A percentile compares a stretch with the other conserved stretches of the same genome.
phyloP scores from a whole-genome alignment of 2,888 invertebrate species.

The Anticlea derivata region DNA sequence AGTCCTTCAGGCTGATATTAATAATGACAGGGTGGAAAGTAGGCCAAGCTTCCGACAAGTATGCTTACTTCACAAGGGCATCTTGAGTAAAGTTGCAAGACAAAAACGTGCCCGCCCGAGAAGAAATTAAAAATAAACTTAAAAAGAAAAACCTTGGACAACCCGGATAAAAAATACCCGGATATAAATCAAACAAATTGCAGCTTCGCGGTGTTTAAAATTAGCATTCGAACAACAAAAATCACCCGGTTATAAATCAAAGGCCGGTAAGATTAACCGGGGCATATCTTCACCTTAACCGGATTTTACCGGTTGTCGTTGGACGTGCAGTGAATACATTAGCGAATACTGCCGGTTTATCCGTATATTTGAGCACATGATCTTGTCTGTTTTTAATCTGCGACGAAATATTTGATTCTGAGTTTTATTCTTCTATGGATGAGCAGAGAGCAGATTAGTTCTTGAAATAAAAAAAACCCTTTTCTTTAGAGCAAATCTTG shows the following conservation, averaged over 20 bases:
- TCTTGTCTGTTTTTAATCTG: slow-evolving; percentile 47
- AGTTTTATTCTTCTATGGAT: no score
- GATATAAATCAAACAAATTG: slow-evolving; percentile 18
- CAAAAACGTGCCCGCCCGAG: slow-evolving; percentile 14
- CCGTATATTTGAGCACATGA: slow-evolving; percentile 61
- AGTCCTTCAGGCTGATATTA: slow-evolving; percentile 20
- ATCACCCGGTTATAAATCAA: slow-evolving; percentile 67
- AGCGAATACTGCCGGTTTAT: slow-evolving; percentile 57
- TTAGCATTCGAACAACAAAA: slow-evolving; percentile 39
- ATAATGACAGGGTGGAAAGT: slow-evolving; percentile 30
- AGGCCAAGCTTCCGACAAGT: slow-evolving; percentile 35
- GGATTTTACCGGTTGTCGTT: slow-evolving; percentile 73
- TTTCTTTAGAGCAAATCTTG: no score
- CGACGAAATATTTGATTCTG: slow-evolving; percentile 25
- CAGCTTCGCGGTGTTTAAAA: slow-evolving; percentile 20
- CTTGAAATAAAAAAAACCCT: no score
- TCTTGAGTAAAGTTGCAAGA: slow-evolving; percentile 23
- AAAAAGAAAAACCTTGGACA: neutral
- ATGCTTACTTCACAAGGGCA: slow-evolving; percentile 34
- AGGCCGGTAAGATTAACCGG: slow-evolving; percentile 70
- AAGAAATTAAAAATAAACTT: slow-evolving; percentile 29
- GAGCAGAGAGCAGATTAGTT: no score
- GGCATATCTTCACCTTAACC: slow-evolving; percentile 77
- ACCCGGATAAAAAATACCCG: slow-evolving; percentile 1
- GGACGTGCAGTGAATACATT: slow-evolving; percentile 76